phyloP scores from a whole-genome alignment of 2,888 invertebrate species.

The Adela reaumurella region DNA sequence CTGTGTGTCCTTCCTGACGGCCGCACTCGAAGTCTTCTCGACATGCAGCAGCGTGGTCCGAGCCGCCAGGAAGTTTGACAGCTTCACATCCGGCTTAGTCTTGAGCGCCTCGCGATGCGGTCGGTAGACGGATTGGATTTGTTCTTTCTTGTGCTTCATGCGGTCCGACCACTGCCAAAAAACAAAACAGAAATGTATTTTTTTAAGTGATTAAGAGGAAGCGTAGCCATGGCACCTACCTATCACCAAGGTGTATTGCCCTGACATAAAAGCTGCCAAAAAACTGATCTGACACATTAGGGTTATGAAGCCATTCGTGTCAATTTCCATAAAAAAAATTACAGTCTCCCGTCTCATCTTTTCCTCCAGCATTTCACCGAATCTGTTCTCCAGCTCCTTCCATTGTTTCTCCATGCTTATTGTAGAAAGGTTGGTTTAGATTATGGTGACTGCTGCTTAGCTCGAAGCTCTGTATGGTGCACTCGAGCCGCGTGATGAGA shows the following conservation, averaged over 20 bases:
- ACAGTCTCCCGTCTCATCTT: too few species aligned
- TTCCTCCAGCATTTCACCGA: constrained; percentile 66
- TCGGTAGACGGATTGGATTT: constrained; percentile 54
- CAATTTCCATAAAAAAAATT: too few species aligned
- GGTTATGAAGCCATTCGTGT: too few species aligned
- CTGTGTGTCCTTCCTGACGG: constrained; percentile 80
- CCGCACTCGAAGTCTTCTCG: constrained; percentile 88
- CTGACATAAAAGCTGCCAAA: too few species aligned
- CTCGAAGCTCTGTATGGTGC: constrained; percentile 95
- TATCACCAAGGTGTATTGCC: too few species aligned
- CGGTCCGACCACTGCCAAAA: constrained; percentile 86
- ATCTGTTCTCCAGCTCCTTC: constrained; percentile 61
- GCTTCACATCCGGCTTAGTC: constrained; percentile 61
- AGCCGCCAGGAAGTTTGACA: constrained; percentile 81
- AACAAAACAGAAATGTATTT: too few species aligned
- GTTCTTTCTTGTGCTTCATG: constrained; percentile 68
- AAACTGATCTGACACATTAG: too few species aligned
- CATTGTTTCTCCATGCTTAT: too few species aligned
- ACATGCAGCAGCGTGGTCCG: constrained; percentile 79
- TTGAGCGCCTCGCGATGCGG: constrained; percentile 36
- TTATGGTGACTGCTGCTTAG: too few species aligned
- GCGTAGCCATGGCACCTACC: too few species aligned
- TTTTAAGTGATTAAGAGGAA: too few species aligned
- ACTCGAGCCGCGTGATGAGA: constrained; percentile 88
- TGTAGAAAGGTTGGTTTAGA: too few species aligned